Evolutionary conservation across 2,888 invertebrate genomes (phyloP), one percentile per base, ranked within the genome.

Genomic region (Mellilla xanthometata): DNA sequence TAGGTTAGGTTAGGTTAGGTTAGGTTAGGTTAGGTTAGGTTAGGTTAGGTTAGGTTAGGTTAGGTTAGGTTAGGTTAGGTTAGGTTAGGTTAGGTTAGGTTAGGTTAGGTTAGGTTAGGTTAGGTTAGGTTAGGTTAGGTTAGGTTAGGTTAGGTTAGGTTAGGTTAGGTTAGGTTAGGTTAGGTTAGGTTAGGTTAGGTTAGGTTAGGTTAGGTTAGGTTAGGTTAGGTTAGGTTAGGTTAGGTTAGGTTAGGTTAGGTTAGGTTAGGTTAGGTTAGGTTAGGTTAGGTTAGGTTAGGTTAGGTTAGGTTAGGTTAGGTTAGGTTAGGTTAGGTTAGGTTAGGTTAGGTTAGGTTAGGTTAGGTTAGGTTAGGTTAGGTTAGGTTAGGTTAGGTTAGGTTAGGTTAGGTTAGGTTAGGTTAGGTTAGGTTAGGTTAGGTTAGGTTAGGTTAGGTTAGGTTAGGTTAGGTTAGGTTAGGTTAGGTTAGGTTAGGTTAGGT

Each of bases 261-360:
- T 22, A 33, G 19, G 34, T 35, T 39, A 39, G 39, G 36, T 34
- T 35, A 39, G 34, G 46, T 35, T 46, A 39, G 39, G 39, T n/a
- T 29, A 27, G 15, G 28, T 26, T 29, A 35, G 36, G 23, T 38
- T 39, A 38, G 38, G 44, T 33, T 45, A 38, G 44, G 39, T 39
- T 45, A 45, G 32, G 35, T 43, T 39, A 29, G 41, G 34, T 42
- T 35, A 42, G 34, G 34, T 42, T 42, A 34, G 41, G 41, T 42
- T 42, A 34, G 43, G 36, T 44, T 27, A 32, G 35, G 45, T 39
- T 46, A 39, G 45, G 45, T 46, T 46, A 39, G 45, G 34, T 39
- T 34, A 36, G 36, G 36, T 36, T 36, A 36, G 36, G 36, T 36
- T 36, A 36, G 36, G 36, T 36, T 36, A 36, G 27, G 36, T 36